Base-by-base conservation (phyloP, 2,888 invertebrate genomes). In the Branchipolynoe longqiensis region DNA sequence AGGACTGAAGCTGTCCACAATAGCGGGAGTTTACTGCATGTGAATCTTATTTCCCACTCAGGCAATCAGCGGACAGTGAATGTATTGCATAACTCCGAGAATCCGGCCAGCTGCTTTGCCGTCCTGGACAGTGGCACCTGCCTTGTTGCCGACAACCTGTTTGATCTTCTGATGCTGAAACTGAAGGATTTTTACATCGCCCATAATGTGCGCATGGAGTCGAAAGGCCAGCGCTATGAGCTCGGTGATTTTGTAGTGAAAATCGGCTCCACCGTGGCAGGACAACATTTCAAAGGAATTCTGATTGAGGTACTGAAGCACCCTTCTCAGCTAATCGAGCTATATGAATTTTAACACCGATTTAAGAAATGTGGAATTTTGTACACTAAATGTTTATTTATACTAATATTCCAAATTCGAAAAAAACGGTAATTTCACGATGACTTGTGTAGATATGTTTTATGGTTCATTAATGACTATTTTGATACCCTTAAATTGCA, bases 21-120 rank as follows among this genome's bases (percentile, higher is more conserved):
- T n/a, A n/a, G n/a, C n/a, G n/a, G n/a, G n/a, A n/a, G n/a, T n/a
- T n/a, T n/a, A n/a, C n/a, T n/a, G n/a, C 48, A 48, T 48, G 8
- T 18, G 8, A 48, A 48, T 48, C 8, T 48, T 18, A 12, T 58
- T 58, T 58, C 4, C 4, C 12, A 18, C n/a, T 58, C 84, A 88
- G 97, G 96, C 3, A 95, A 96, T 74, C 96, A 96, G 86, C 96
- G 97, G 91, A 96, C 97, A 0, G 96, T 98, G 0, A 97, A 98
- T 94, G 96, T 98, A n/a, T 95, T 99, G 12, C 98, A 98, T 94
- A 97, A 98, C 94, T 98, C 97, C 0, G 98, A 99, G 92, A 97
- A 98, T 92, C 98, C 98, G 0, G 98, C 98, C 0, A 97, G 98
- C 0, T 97, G 98, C 1, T 98, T 98, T 94, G 97, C 98, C 12